Base-by-base conservation (phyloP, 2,797 vertebrate genomes). In the Apogon hyalosoma region DNA sequence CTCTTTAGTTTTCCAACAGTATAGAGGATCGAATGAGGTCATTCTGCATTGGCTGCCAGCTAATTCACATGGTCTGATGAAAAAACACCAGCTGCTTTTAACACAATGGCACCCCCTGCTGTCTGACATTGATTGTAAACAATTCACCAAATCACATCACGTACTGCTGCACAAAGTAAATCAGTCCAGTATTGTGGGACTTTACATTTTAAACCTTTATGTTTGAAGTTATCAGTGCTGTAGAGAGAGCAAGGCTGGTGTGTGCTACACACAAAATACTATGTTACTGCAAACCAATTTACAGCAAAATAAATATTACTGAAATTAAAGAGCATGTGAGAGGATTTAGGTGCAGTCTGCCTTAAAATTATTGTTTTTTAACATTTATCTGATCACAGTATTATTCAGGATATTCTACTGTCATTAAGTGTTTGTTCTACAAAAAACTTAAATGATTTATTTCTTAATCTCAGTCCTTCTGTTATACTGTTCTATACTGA, bases 21-120 rank as follows among this genome's bases (percentile, higher is more conserved):
- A 67, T 59, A 62, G 75, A 82, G 60, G 63, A 81, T 63, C 13
- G 68, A 60, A 90, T 88, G 87, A 91, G 85, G 82, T 87, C 84
- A 88, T 66, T 58, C 41, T 73, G 21, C 45, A 13, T 8, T 33
- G 24, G 70, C 55, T 83, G 76, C 78, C 72, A 80, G 73, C 51
- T 63, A 45, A 67, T 63, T 78, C 68, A 68, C 53, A 65, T 63
- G 59, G 42, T 36, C 53, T 4, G 7, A 12, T 45, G 21, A 55
- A 13, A 11, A 45, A 33, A 40, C 9, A 57, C n/a, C 12, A 7
- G 7, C 33, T 18, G n/a, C 11, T 40, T 64, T 21, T 63, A 49
- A n/a, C 55, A 31, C 77, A 76, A 82, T 28, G 47, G 80, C 79
- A 6, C 87, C 87, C 57, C 75, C 88, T 91, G 81, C 77, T 88